Conservation (phyloP, 2,888 invertebrate genomes). For the Standfussiana lucernea region DNA sequence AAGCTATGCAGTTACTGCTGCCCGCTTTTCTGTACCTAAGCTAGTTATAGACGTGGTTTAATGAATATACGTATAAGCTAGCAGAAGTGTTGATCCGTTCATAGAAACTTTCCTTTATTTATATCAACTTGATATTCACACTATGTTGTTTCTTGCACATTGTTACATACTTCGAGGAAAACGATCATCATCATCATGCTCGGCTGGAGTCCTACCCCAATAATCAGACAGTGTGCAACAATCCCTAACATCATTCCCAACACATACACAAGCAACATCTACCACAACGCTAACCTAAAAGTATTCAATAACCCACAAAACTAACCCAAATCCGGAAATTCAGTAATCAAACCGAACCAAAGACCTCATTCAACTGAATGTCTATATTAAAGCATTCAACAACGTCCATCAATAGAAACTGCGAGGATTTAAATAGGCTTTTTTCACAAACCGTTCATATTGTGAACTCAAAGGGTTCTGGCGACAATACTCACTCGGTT, state of each 20-base stretch:
- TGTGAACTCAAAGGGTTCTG: slow-evolving; percentile 86
- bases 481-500: slow-evolving; percentile 87
- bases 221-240: background rate
- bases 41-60: slow-evolving; percentile 24
- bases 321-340: slow-evolving; percentile 60
- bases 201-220: background rate
- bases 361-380: slow-evolving; percentile 68
- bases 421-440: slow-evolving; percentile 84
- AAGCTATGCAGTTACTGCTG: slow-evolving; percentile 20
- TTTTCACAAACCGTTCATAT: slow-evolving; percentile 82
- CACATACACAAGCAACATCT: background rate
- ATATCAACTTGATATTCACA: slow-evolving; percentile 18
- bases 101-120: slow-evolving; percentile 46
- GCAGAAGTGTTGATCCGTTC: slow-evolving; percentile 19
- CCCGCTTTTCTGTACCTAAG: slow-evolving; percentile 18
- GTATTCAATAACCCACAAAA: slow-evolving; percentile 55
- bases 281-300: slow-evolving; percentile 12
- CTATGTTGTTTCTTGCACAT: background rate
- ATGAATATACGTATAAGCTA: slow-evolving; percentile 30
- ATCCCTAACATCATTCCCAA: background rate
- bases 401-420: slow-evolving; percentile 74
- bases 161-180: background rate
- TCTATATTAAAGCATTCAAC: slow-evolving; percentile 73
- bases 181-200: background rate
- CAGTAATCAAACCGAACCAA: slow-evolving; percentile 67